Base-by-base conservation (phyloP, 2,888 invertebrate species). In the Pollenia griseotomentosa region DNA sequence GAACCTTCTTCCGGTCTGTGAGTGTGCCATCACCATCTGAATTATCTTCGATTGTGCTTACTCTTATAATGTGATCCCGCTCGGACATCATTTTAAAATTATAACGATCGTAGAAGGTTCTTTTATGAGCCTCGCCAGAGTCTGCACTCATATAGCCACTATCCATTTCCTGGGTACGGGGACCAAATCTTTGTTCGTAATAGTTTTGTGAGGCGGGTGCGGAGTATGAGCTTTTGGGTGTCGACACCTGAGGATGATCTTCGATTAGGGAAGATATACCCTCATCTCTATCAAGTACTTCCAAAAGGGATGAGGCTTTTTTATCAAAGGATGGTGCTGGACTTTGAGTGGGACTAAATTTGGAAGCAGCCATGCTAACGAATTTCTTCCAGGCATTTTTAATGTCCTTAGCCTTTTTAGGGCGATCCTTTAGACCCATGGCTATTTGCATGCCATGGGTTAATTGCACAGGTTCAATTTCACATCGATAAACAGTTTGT, bases 71-170 rank as follows among this genome's bases (percentile, higher is more conserved):
- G 75, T 90, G 92, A 51, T 92, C 92, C 0, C 91, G 90, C 0
- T 91, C 91, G 0, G 90, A 88, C 89, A 92, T 91, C 89, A 91
- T 90, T 88, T 92, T 93, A 59, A 93, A 93, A 86, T 93, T 93
- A 86, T 93, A 93, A 2, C 93, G 90, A 89, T 93, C 93, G 86
- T 93, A 93, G 78, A 93, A 92, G 19, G 92, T 94, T 90, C 95
- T 94, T 16, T 94, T 94, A 85, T 95, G 94, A 0, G 95, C 95
- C 90, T 95, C 95, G 53, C 95, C 95, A 2, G 97, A 97, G 90
- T 97, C 97, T 48, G 97, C 97, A 91, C 97, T 97, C 83, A 97
- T 94, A 91, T 97, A 97, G 0, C 97, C 97, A 1, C 97, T 97
- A 92, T 97, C 97, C 91, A 96, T 95, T 70, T 96, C 94, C 9